Conservation (phyloP, 2,113 vertebrate species). For the Hyaena hyaena region DNA sequence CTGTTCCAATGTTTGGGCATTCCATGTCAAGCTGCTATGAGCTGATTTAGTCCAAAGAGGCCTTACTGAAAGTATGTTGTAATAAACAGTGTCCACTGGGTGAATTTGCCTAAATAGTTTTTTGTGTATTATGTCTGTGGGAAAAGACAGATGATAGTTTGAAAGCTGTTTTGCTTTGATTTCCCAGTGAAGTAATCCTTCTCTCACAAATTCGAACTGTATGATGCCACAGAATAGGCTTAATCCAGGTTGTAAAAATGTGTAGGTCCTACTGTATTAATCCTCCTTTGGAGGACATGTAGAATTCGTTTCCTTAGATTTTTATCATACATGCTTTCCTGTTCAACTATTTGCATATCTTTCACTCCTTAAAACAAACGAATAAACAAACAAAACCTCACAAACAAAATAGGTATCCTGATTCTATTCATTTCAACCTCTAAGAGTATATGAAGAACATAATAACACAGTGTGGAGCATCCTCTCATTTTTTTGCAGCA, state of each 20-base stretch:
- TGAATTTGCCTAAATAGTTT: constrained; percentile 56
- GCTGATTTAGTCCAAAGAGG: constrained; percentile 50
- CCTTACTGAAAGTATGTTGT: constrained; percentile 58
- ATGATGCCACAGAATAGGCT: constrained; percentile 48
- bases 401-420: background rate
- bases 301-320: constrained; percentile 28
- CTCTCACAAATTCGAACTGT: constrained; percentile 53
- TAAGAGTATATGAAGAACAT: background rate
- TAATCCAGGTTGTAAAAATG: constrained; percentile 60
- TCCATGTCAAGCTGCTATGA: constrained; percentile 57
- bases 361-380: constrained; percentile 3
- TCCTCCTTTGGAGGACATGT: background rate
- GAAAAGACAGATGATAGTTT: constrained; percentile 70
- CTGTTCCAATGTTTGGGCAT: constrained; percentile 53
- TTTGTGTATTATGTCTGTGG: constrained; percentile 58
- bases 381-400: background rate
- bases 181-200: constrained; percentile 61
- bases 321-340: constrained; percentile 58
- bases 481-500: constrained; percentile 22
- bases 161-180: constrained; percentile 71
- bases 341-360: constrained; percentile 5
- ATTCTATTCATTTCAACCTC: constrained; percentile 22
- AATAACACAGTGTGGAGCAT: background rate
- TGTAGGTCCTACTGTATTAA: constrained; percentile 5
- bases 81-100: constrained; percentile 50